phyloP scores from a whole-genome alignment of 1,140 invertebrate genomes.

The Papilio helenus region DNA sequence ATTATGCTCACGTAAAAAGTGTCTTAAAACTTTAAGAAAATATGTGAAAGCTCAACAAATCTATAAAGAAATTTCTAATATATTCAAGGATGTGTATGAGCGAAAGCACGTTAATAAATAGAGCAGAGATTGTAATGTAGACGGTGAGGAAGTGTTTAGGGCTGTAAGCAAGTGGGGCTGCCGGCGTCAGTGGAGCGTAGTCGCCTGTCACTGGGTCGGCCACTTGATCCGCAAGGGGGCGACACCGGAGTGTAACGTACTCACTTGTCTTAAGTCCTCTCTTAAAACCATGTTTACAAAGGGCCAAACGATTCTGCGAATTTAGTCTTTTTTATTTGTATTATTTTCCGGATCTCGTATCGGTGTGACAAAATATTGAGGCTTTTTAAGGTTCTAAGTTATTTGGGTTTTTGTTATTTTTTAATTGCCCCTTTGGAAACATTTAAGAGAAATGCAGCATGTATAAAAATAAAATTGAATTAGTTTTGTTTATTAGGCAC shows the following conservation, averaged over 20 bases:
- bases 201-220: conserved; percentile 26
- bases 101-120: conserved; percentile 14
- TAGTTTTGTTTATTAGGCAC: background rate
- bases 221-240: conserved; percentile 21
- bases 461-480: background rate
- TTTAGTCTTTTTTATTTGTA: background rate
- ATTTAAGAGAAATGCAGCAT: background rate
- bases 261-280: conserved; percentile 14
- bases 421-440: background rate
- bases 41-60: background rate
- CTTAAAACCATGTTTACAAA: background rate
- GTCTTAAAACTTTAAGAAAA: too few relatives aligned
- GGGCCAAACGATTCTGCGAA: background rate
- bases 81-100: background rate
- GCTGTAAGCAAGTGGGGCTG: conserved; percentile 43
- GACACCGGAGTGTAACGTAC: conserved; percentile 29
- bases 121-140: conserved; percentile 39
- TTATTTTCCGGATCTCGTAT: background rate
- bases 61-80: background rate
- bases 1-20: too few relatives aligned
- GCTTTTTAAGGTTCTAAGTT: background rate
- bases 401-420: background rate
- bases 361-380: background rate
- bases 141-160: conserved; percentile 40
- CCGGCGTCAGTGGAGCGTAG: conserved; percentile 38